Conservation (phyloP, 2,888 invertebrate species). For the Hyppa rectilinea region DNA sequence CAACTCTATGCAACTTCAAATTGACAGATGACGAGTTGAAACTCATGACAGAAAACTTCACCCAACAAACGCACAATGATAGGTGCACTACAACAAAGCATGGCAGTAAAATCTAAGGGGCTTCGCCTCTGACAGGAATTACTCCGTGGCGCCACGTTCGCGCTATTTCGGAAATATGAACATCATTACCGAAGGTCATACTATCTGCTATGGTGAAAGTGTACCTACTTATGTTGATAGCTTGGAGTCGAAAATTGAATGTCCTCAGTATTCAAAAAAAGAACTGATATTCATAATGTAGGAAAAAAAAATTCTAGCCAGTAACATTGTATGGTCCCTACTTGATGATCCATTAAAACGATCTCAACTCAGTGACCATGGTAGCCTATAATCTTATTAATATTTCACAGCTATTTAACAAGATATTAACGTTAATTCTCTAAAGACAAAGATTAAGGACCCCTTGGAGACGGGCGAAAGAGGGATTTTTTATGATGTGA, state of each 20-base stretch:
- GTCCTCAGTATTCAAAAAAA: background rate
- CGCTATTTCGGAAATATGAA: no score
- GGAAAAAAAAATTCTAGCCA: background rate
- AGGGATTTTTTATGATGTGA: slow-evolving; percentile 59
- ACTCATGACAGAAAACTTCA: no score
- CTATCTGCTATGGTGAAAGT: no score
- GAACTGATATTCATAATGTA: background rate
- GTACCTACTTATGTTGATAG: background rate
- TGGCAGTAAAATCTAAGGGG: no score
- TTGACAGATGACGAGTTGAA: no score
- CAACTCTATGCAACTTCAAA: no score
- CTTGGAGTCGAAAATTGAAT: background rate
- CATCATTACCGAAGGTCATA: no score
- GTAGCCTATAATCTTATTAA: slow-evolving; percentile 54
- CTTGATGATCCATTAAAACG: slow-evolving; percentile 16
- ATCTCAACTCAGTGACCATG: slow-evolving; percentile 31
- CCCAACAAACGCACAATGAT: no score
- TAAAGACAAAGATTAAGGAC: slow-evolving; percentile 53
- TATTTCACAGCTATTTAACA: slow-evolving; percentile 56
- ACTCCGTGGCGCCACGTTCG: no score
- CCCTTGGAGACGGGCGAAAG: slow-evolving; percentile 2
- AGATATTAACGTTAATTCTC: slow-evolving; percentile 61
- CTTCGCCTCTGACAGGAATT: no score
- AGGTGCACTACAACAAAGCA: no score
- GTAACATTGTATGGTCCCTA: background rate